A percentile compares a stretch with the other conserved stretches of the same genome.
Evolutionary conservation across 1,140 invertebrate genomes (phyloP).

Genomic region (Yoshiicerus persimilis): DNA sequence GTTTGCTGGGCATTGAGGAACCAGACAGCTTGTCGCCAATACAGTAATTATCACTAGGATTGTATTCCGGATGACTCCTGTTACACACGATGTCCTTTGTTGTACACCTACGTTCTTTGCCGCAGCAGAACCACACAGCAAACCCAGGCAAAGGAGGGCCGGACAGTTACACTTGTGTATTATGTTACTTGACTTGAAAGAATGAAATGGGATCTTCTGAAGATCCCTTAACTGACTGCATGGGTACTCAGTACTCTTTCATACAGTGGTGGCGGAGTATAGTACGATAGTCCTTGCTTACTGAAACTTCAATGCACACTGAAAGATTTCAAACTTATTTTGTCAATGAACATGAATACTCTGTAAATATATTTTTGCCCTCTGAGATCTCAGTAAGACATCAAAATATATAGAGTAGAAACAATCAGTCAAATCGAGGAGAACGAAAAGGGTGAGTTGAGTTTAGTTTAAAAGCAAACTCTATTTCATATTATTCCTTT

Average conservation of each 20-base stretch:
- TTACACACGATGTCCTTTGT: background rate
- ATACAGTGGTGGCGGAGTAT: too few relatives aligned
- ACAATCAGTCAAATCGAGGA: background rate
- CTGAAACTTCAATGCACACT: background rate
- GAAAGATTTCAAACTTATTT: background rate
- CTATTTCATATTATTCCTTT: background rate
- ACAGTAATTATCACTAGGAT: slow-evolving; percentile 6
- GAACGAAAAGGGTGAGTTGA: background rate
- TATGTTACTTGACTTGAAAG: background rate
- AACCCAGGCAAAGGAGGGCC: background rate
- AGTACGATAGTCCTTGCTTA: background rate
- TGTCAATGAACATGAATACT: background rate
- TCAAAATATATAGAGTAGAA: too few relatives aligned
- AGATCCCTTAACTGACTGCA: background rate
- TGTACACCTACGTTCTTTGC: background rate
- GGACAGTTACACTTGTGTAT: background rate
- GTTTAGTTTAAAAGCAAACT: background rate
- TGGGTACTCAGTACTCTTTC: too few relatives aligned
- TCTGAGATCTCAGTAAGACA: too few relatives aligned
- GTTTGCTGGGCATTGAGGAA: background rate
- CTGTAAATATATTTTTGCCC: too few relatives aligned
- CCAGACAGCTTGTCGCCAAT: slow-evolving; percentile 31
- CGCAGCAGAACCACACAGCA: background rate
- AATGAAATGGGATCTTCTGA: background rate
- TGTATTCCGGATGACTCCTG: background rate